Evolutionary conservation across 2,888 invertebrate genomes (phyloP), one percentile per base, ranked within the genome.

Genomic region (Aphelenchoides bicaudatus): DNA sequence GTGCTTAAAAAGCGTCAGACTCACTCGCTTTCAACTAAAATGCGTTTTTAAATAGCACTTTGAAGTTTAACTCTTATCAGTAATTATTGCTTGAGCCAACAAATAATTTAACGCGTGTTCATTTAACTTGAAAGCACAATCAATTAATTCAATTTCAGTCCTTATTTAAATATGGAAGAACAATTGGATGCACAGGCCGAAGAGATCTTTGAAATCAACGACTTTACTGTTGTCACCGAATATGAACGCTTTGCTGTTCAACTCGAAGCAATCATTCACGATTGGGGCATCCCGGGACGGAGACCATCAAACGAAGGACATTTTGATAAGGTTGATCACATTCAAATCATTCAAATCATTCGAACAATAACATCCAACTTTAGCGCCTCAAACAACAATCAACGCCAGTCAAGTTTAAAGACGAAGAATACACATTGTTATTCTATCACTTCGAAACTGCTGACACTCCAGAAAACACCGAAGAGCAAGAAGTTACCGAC

Each of bases 241-340:
- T 94, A 93, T 91, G 98, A 98, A 84, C 86, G 89, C 55, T 92
- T 96, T 79, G 88, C 90, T 72, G 89, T 91, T 0, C 85, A 88
- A 65, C 82, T 96, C 58, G 92, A 93, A 80, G 91, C 92, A 82
- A 85, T 91, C 49, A 84, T 91, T 54, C 87, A 82, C 63, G 83
- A 84, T 65, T 84, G 84, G 84, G 80, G 82, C 61, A 70, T 84
- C 19, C 23, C 27, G 16, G 65, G 65, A n/a, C 39, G 27, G 2
- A 25, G 56, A n/a, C 46, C 43, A 43, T 31, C 37, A 13, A 8
- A 13, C n/a, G n/a, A n/a, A n/a, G n/a, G n/a, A n/a, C n/a, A n/a
- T n/a, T n/a, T n/a, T n/a, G n/a, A n/a, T n/a, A n/a, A n/a, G n/a
- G n/a, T n/a, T n/a, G n/a, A n/a, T n/a, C n/a, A n/a, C n/a, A n/a